phyloP scores from a whole-genome alignment of 2,113 vertebrate species.

The Eupsittula cactorum region DNA sequence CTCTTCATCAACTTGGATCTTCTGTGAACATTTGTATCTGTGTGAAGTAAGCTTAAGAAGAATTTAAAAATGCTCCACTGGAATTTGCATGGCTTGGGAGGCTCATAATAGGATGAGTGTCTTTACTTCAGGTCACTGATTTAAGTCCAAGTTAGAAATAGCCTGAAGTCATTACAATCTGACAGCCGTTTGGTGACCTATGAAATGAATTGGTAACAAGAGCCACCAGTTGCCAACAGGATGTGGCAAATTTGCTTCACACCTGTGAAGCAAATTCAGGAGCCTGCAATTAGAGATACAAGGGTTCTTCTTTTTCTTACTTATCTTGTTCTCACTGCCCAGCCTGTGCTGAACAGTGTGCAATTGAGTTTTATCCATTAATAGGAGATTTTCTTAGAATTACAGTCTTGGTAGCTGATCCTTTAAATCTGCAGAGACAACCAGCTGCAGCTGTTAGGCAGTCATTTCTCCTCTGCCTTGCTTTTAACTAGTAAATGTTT shows the following conservation, averaged over 20 bases:
- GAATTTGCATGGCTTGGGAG: slow-evolving; percentile 39
- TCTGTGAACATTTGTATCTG: neutral
- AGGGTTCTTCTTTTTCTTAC: neutral
- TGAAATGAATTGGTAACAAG: neutral
- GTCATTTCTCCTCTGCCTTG: neutral
- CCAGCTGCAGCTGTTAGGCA: slow-evolving; percentile 20
- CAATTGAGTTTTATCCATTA: slow-evolving; percentile 39
- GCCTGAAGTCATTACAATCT: slow-evolving; percentile 39
- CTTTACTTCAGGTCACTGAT: slow-evolving; percentile 55
- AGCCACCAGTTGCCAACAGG: neutral
- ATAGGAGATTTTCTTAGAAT: slow-evolving; percentile 54
- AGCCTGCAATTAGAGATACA: neutral
- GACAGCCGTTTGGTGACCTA: neutral
- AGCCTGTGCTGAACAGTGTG: neutral
- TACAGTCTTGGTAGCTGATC: slow-evolving; percentile 31
- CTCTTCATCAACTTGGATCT: neutral
- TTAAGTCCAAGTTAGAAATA: slow-evolving; percentile 64
- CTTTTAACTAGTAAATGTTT: slow-evolving; percentile 29
- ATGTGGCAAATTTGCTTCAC: neutral
- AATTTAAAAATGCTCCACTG: neutral
- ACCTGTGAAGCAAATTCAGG: neutral
- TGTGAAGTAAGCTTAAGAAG: slow-evolving; percentile 26
- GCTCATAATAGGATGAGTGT: slow-evolving; percentile 11
- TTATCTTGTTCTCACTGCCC: neutral
- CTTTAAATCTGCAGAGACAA: slow-evolving; percentile 37